Conservation (phyloP, 2,888 invertebrate genomes). For the Folsomia manolachei region DNA sequence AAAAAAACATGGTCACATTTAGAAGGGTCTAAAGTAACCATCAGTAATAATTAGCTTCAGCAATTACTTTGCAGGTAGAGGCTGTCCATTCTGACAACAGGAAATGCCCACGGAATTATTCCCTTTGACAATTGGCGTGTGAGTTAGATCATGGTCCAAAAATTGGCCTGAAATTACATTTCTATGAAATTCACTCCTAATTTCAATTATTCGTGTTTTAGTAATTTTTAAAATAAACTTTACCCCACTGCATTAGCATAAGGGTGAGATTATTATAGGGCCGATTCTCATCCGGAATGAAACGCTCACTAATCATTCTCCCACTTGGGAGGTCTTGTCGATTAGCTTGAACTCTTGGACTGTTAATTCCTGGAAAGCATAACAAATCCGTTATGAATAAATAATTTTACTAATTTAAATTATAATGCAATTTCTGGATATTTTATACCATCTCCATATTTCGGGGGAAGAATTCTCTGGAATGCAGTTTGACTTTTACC, state of each 20-base stretch:
- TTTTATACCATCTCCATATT: conserved; percentile 65
- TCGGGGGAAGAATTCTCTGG: conserved; percentile 66
- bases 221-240: background rate
- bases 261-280: conserved; percentile 50
- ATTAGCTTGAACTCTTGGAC: conserved; percentile 42
- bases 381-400: background rate
- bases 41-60: background rate
- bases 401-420: background rate
- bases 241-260: conserved; percentile 51
- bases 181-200: conserved; percentile 13
- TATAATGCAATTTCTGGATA: background rate
- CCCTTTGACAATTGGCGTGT: conserved; percentile 49
- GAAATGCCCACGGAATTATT: conserved; percentile 53
- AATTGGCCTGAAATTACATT: conserved; percentile 44
- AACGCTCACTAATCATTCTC: conserved; percentile 51
- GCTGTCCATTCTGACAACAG: conserved; percentile 53
- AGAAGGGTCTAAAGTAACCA: background rate
- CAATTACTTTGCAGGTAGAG: conserved; percentile 36
- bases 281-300: conserved; percentile 51
- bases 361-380: conserved; percentile 39
- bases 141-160: conserved; percentile 49
- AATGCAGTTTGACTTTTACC: conserved; percentile 55
- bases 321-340: conserved; percentile 55
- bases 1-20: too few species aligned
- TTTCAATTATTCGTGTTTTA: background rate